Base-by-base conservation (phyloP, 2,113 vertebrate genomes). In the Austrofundulus limnaeus region DNA sequence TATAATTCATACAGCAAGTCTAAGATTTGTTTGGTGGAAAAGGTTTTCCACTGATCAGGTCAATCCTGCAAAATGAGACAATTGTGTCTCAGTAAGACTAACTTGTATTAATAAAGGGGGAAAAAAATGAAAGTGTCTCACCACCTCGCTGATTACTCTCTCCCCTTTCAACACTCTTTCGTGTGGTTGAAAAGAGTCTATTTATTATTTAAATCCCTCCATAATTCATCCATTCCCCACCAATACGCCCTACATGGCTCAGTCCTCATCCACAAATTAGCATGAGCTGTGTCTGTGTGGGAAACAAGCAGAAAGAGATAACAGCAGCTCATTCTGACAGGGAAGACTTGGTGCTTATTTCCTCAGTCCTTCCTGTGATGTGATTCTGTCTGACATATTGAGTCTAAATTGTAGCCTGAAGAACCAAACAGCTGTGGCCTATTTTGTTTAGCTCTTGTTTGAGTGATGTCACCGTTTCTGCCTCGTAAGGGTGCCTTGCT, bases 391-490 rank as follows among this genome's bases (percentile, higher is more conserved):
- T 93, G 94, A 94, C 94, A 94, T 90, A 94, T 92, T 94, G 93
- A 95, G 93, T 94, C 86, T 94, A 85, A 93, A 92, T 92, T 94
- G 92, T 94, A 92, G 92, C 93, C 92, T 91, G 88, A 90, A 93
- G 94, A 94, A 92, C 74, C 89, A 91, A 92, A 93, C 92, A 95
- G 93, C 92, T 93, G 92, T 94, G 93, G 89, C 93, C 94, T 94
- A 93, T 94, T 95, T 92, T 93, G 72, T 86, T 88, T 83, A 77
- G 85, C 74, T 85, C 86, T 85, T 78, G 78, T 85, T 85, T 72
- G 88, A 87, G 87, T 93, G 91, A 94, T 93, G 89, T 93, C 92
- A 87, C 89, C 79, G 75, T 93, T 83, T 74, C 74, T 92, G 89
- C 92, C 87, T 91, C 87, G 92, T 92, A 93, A 93, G 92, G 86